Evolutionary conservation across 2,888 invertebrate species (phyloP), one percentile per base, ranked within the genome.

Genomic region (Amblyjoppa fuscipennis): DNA sequence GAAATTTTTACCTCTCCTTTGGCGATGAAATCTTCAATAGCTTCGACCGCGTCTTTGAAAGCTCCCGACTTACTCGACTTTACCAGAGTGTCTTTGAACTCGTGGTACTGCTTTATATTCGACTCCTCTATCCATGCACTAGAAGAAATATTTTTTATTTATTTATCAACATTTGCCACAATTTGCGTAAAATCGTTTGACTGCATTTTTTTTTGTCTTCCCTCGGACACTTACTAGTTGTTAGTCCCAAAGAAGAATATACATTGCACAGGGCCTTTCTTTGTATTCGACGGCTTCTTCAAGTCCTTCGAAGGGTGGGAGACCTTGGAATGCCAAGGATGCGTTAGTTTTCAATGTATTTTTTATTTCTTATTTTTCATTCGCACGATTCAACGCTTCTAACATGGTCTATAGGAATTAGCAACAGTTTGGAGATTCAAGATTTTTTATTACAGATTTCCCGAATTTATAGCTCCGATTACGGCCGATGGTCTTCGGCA

Each of bases 211-310:
- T 56, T 74, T 70, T 61, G n/a, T 78, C 75, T 49, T 16, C 61
- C 61, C 34, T 20, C 41, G 85, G 69, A 66, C 86, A 97, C 98
- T 98, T 96, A 98, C 98, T 98, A 98, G 94, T 99, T 98, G 91
- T 98, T 97, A n/a, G 98, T 96, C 81, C 99, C 99, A 94, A 98
- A 99, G 95, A 99, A 99, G 95, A 97, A 98, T 88, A 99, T 97
- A 95, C 98, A 98, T 92, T 97, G 97, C 71, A 96, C 93, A 85
- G 96, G 96, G 81, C 95, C 95, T 89, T 97, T 97, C 93, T 97
- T 98, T 79, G 93, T 87, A 91, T 96, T 96, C 28, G 96, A 95
- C 28, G 97, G 97, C 93, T 96, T 97, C 93, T 97, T 96, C 90
- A 96, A 95, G 92, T 97, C 97, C 81, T 97, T 95, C 70, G 97